A percentile compares a stretch with the other conserved stretches of the same genome.
Conservation (phyloP, 2,797 vertebrate species). For the Danio choprae region DNA sequence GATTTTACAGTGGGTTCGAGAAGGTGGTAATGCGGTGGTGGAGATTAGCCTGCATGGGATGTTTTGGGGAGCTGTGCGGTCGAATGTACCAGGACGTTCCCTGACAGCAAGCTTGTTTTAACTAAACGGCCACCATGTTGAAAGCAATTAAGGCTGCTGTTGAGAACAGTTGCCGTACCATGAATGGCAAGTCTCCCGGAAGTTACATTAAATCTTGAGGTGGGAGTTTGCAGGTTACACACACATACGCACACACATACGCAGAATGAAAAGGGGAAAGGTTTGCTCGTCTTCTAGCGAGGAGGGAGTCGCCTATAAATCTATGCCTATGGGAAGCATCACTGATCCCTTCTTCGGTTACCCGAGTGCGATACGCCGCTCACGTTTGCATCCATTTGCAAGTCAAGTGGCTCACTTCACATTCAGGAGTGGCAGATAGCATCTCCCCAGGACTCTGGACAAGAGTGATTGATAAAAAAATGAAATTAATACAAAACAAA, state of each 20-base stretch:
- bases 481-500: slow-evolving; percentile 55
- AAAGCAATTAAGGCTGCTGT: slow-evolving; percentile 55
- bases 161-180: slow-evolving; percentile 31
- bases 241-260: slow-evolving; percentile 17
- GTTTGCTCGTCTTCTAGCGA: slow-evolving; percentile 42
- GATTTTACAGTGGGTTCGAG: slow-evolving; percentile 23
- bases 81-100: slow-evolving; percentile 53
- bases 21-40: slow-evolving; percentile 25
- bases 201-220: slow-evolving; percentile 52
- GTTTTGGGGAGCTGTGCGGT: neutral
- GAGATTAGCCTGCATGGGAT: slow-evolving; percentile 34
- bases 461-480: slow-evolving; percentile 46
- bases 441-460: slow-evolving; percentile 48
- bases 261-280: neutral
- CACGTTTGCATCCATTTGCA: slow-evolving; percentile 56
- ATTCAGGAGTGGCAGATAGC: slow-evolving; percentile 52
- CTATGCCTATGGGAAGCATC: slow-evolving; percentile 44
- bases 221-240: slow-evolving; percentile 36
- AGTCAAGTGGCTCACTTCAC: slow-evolving; percentile 56
- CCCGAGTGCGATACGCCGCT: slow-evolving; percentile 44
- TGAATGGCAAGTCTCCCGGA: slow-evolving; percentile 38
- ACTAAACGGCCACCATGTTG: slow-evolving; percentile 42
- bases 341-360: slow-evolving; percentile 52
- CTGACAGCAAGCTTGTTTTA: slow-evolving; percentile 43
- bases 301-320: slow-evolving; percentile 51